Percentiles rank a stretch among this genome's conserved stretches.
Evolutionary conservation across 2,888 invertebrate genomes (phyloP).

Genomic region (Hybos culiciformis): DNA sequence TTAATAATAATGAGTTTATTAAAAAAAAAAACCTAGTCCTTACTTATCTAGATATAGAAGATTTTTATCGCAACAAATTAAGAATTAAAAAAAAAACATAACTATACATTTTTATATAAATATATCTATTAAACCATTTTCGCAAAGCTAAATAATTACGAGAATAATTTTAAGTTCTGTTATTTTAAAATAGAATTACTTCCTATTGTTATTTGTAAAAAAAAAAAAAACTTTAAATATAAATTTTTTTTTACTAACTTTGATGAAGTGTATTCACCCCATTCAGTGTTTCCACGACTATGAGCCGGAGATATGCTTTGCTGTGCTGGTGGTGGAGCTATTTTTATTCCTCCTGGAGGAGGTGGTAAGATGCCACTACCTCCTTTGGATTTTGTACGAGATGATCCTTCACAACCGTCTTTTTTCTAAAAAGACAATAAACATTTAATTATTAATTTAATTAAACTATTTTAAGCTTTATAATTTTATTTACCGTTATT

Average conservation of each 20-base stretch:
- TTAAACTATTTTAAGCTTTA: not conserved
- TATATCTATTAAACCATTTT: too few species aligned
- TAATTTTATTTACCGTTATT: constrained; percentile 58
- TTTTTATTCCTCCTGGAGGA: constrained; percentile 59
- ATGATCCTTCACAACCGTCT: constrained; percentile 61
- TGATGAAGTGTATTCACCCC: constrained; percentile 71
- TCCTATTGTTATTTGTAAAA: not conserved
- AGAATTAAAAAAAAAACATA: too few species aligned
- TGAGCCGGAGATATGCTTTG: constrained; percentile 57
- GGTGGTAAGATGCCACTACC: constrained; percentile 64
- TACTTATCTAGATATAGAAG: too few species aligned
- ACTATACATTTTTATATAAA: too few species aligned
- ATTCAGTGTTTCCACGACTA: constrained; percentile 46
- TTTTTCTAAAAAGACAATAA: constrained; percentile 55
- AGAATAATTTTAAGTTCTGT: not conserved
- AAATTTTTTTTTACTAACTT: constrained; percentile 31
- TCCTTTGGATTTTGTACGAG: constrained; percentile 48
- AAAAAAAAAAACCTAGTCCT: too few species aligned
- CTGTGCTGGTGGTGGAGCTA: constrained; percentile 60
- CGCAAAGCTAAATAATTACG: too few species aligned
- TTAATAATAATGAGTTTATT: too few species aligned
- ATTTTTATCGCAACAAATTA: too few species aligned
- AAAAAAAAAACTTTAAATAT: not conserved
- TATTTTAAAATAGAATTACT: not conserved
- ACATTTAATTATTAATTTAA: constrained; percentile 2